phyloP scores from a whole-genome alignment of 2,797 vertebrate genomes.

The Anas georgica region DNA sequence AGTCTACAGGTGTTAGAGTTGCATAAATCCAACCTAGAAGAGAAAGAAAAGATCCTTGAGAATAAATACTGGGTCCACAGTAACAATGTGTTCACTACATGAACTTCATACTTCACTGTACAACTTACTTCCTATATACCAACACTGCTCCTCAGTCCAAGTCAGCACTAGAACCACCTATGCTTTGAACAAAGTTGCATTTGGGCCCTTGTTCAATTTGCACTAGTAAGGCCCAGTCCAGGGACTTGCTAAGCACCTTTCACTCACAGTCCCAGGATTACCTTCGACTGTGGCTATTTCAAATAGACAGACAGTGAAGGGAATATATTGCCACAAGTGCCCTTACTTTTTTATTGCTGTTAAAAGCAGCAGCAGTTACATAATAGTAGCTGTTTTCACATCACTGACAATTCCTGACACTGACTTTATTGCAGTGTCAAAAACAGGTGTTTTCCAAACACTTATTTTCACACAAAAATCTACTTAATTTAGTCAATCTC shows the following conservation, averaged over 20 bases:
- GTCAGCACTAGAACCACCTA: not conserved
- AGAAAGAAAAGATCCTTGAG: not conserved
- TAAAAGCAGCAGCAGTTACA: not conserved
- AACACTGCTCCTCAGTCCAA: not conserved
- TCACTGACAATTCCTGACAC: not conserved
- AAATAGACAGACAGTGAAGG: not conserved
- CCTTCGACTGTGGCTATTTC: not conserved
- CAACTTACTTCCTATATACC: not conserved
- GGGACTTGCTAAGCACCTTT: not conserved
- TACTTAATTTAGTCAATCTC: not conserved
- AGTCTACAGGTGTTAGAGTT: conserved; percentile 96
- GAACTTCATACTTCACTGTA: not conserved
- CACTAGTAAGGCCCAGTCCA: not conserved
- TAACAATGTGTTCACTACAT: not conserved
- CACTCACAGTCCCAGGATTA: not conserved
- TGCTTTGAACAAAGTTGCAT: not conserved
- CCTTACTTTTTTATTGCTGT: not conserved
- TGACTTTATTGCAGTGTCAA: not conserved
- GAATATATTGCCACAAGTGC: not conserved
- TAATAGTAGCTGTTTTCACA: not conserved
- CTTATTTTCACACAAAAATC: not conserved
- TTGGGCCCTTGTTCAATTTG: not conserved
- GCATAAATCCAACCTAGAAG: conserved; percentile 95
- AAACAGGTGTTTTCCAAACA: conserved; percentile 27
- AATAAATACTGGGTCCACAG: not conserved